Base-by-base conservation (phyloP, 2,113 vertebrate genomes). In the Ageneiosus marmoratus region DNA sequence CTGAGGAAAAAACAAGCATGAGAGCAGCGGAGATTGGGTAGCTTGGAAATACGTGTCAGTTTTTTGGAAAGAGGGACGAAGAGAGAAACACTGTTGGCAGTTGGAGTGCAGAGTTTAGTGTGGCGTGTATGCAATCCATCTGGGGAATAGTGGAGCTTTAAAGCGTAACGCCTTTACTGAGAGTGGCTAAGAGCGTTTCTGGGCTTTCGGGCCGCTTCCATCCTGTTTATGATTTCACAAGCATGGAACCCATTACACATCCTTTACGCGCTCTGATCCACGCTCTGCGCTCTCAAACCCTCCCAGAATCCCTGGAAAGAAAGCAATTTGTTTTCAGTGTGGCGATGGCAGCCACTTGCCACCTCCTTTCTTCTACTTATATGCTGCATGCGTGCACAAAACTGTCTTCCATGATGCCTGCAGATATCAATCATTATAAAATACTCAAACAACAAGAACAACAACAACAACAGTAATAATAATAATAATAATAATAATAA, bases 171-270 rank as follows among this genome's bases (percentile, higher is more conserved):
- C 83, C 60, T 79, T 79, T 65, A 65, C 77, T 79, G 58, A 82
- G 78, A 85, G 74, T 60, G 84, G 67, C 87, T 86, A 80, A 84
- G 83, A 89, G 85, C 73, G 50, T 82, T 85, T 82, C 81, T 80
- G 79, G 82, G 84, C 83, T 86, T 80, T 56, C 76, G 34, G 83
- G 84, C 80, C 79, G 50, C 74, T 77, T 88, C 88, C 86, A 90
- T 89, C 90, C 89, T 90, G 81, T 90, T 90, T 90, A 88, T 89
- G 89, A 86, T 91, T 90, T 91, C 91, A 90, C 81, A 87, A 88
- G 84, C 90, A 92, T 90, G 89, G 88, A 90, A 91, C 84, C 90
- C 89, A 90, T 92, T 89, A 90, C 87, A 90, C 87, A 76, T 90
- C 82, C 87, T 89, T 86, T 86, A 89, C 83, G 82, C 85, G 81